These are phyloP conservation scores for Calameuta pallipes DNA, from an alignment of 2,888 invertebrate species.

Conservation along the genomic window DNA sequence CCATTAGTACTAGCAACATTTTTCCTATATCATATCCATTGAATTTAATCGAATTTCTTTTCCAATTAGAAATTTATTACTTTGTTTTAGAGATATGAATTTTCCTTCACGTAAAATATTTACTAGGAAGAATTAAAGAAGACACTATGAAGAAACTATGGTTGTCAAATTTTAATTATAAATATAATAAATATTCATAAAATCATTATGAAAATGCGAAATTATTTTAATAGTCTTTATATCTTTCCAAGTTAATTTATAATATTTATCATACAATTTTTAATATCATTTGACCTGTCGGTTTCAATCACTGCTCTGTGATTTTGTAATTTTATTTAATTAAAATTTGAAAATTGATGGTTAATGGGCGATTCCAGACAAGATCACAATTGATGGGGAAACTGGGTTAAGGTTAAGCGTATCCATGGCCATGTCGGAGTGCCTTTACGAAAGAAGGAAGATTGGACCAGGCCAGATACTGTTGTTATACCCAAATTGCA, in stretches of 20 bases:
- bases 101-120: background rate
- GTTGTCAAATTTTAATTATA: background rate
- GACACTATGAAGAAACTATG: background rate
- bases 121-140: too few relatives aligned
- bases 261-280: too few relatives aligned
- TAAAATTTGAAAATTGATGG: background rate
- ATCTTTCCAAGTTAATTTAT: too few relatives aligned
- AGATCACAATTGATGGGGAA: background rate
- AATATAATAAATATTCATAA: background rate
- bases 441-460: slow-evolving; percentile 1
- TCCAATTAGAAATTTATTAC: background rate
- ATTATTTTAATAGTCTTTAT: too few relatives aligned
- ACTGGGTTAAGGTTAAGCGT: background rate
- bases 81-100: background rate
- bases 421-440: background rate
- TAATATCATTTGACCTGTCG: too few relatives aligned
- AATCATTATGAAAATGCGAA: too few relatives aligned
- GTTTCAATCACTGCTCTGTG: background rate
- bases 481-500: slow-evolving; percentile 21
- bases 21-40: background rate
- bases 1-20: background rate
- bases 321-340: background rate
- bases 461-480: slow-evolving; percentile 17
- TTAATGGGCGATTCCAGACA: background rate
- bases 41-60: background rate